Percentiles rank a stretch among this genome's conserved stretches.
phyloP scores from a whole-genome alignment of 1,140 invertebrate species.

The Caligus rogercresseyi region DNA sequence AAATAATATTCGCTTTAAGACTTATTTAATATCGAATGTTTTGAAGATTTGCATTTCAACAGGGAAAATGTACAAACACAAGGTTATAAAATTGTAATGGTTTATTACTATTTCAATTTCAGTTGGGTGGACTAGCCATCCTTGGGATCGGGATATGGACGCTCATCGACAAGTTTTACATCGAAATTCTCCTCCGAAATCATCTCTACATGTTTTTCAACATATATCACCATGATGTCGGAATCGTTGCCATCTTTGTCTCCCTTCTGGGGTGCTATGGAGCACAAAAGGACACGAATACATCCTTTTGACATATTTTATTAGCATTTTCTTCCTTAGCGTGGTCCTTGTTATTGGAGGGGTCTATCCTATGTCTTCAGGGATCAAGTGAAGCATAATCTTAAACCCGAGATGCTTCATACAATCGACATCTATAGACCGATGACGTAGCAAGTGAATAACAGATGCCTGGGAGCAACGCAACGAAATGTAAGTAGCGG shows the following conservation, averaged over 20 bases:
- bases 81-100: too few relatives aligned
- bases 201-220: conserved; percentile 62
- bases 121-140: conserved; percentile 46
- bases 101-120: too few relatives aligned
- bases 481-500: conserved; percentile 41
- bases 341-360: conserved; percentile 70
- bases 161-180: conserved; percentile 56
- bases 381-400: conserved; percentile 43
- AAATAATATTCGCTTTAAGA: too few relatives aligned
- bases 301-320: conserved; percentile 46
- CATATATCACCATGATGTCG: conserved; percentile 58
- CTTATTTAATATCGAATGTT: too few relatives aligned
- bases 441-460: conserved; percentile 35
- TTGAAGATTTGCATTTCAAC: too few relatives aligned
- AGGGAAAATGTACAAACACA: too few relatives aligned
- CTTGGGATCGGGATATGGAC: conserved; percentile 60
- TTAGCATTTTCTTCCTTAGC: conserved; percentile 62
- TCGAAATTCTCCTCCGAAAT: conserved; percentile 58
- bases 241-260: conserved; percentile 51
- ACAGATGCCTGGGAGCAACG: conserved; percentile 63
- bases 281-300: conserved; percentile 72
- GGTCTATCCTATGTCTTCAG: conserved; percentile 72
- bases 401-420: conserved; percentile 52
- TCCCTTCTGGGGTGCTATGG: conserved; percentile 69
- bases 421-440: conserved; percentile 48